Conservation (phyloP, 2,113 vertebrate genomes). For the Malurus elegans region DNA sequence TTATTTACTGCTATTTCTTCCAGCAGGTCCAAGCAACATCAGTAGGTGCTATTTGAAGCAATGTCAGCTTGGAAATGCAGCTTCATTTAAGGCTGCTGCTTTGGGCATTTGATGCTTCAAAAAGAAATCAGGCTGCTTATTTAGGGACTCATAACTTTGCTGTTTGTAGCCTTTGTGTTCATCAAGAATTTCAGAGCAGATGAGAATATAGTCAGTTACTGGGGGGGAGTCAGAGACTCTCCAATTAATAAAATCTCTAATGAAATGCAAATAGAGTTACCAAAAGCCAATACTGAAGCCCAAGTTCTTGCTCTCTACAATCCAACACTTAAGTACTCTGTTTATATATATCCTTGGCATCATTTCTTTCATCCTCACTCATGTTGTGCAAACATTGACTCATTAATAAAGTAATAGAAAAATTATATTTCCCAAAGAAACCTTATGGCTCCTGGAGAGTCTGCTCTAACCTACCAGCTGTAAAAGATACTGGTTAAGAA, state of each 20-base stretch:
- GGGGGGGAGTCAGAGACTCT: rapidly evolving
- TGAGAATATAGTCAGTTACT: not conserved
- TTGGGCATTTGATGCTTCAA: not conserved
- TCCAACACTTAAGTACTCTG: not conserved
- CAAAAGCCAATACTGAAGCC: not conserved
- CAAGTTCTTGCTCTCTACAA: not conserved
- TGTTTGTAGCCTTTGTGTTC: not conserved
- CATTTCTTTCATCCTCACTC: not conserved
- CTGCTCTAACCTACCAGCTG: not conserved
- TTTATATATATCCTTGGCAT: not conserved
- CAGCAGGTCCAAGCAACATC: not conserved
- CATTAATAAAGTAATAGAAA: not conserved
- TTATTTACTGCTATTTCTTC: not conserved
- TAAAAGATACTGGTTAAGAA: not conserved
- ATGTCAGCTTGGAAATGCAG: not conserved
- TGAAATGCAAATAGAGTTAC: not conserved
- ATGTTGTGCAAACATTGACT: not conserved
- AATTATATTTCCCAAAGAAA: not conserved
- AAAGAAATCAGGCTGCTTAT: not conserved
- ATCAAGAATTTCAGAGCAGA: not conserved
- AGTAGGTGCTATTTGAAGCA: not conserved
- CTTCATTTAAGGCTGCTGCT: not conserved
- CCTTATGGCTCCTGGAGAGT: not conserved
- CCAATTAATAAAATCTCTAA: not conserved
- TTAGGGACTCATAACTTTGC: not conserved